phyloP scores from a whole-genome alignment of 2,113 vertebrate genomes.

The Odontophorus gujanensis region DNA sequence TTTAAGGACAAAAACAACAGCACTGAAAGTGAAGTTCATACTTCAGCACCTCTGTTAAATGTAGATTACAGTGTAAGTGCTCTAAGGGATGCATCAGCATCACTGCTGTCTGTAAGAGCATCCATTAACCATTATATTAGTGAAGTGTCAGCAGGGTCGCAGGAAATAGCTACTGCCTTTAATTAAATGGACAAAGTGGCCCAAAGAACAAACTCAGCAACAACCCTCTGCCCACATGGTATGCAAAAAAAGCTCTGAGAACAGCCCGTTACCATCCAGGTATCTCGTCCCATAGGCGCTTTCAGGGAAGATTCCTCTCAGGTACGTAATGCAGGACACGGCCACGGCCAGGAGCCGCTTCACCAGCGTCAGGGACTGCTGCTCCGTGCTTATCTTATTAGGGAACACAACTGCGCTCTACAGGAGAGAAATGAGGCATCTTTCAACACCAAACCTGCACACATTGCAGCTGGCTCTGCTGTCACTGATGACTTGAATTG shows the following conservation, averaged over 20 bases:
- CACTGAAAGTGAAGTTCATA: background rate
- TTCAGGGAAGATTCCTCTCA: constrained; percentile 94
- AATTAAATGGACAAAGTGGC: background rate
- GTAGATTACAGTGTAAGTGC: background rate
- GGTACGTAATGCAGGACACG: constrained; percentile 93
- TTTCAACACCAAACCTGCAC: fast-evolving
- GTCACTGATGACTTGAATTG: fast-evolving
- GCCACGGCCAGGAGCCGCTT: constrained; percentile 95
- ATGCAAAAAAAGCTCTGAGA: background rate
- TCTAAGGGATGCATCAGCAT: background rate
- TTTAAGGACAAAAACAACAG: background rate
- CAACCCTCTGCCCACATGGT: background rate
- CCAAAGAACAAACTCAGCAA: background rate
- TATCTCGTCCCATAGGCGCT: constrained; percentile 93
- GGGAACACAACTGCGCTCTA: constrained; percentile 85
- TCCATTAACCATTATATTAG: fast-evolving
- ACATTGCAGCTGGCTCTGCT: too few relatives aligned
- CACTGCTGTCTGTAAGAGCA: background rate
- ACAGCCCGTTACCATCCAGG: constrained; percentile 84
- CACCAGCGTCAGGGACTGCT: constrained; percentile 89
- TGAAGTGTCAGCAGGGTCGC: fast-evolving
- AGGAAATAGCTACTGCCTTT: background rate
- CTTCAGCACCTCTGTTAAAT: fast-evolving
- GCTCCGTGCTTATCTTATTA: constrained; percentile 83
- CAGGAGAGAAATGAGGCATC: background rate